A percentile compares a stretch with the other conserved stretches of the same genome.
phyloP scores from a whole-genome alignment of 1,140 invertebrate species.

The Eurosta solidaginis region DNA sequence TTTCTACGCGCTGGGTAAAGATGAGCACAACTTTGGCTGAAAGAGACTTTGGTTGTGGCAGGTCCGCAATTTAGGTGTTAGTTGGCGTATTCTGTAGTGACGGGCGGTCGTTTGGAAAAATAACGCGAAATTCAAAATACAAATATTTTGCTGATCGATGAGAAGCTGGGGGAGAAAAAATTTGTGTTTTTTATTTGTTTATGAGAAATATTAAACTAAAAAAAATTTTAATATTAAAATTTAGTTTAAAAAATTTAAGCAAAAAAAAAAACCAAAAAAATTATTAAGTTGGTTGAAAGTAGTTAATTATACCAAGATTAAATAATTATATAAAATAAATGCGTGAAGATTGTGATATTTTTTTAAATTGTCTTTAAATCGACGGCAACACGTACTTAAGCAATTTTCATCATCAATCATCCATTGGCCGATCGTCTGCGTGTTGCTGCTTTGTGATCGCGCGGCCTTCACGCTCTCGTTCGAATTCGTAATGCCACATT shows the following conservation, averaged over 20 bases:
- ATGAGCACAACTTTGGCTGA: background rate
- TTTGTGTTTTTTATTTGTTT: background rate
- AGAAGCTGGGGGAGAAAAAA: background rate
- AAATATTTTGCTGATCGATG: background rate
- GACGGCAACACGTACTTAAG: too few species aligned
- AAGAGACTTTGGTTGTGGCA: background rate
- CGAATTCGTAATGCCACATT: background rate
- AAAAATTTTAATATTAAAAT: too few species aligned
- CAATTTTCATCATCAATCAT: background rate
- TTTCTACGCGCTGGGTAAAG: background rate
- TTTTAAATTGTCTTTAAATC: too few species aligned
- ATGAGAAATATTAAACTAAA: background rate
- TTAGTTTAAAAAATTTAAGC: too few species aligned
- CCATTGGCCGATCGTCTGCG: background rate
- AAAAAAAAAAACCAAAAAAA: too few species aligned
- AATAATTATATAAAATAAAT: background rate
- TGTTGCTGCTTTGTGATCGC: background rate
- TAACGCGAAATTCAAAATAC: slow-evolving; percentile 41
- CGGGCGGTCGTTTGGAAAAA: slow-evolving; percentile 54
- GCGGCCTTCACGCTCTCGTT: background rate
- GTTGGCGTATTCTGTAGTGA: slow-evolving; percentile 51
- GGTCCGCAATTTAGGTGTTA: background rate
- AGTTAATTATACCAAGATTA: too few species aligned
- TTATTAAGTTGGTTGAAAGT: too few species aligned
- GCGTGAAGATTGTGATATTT: too few species aligned